A percentile compares a stretch with the other conserved stretches of the same genome.
phyloP scores from a whole-genome alignment of 1,140 invertebrate species.

The Drosophila subpulchrella region DNA sequence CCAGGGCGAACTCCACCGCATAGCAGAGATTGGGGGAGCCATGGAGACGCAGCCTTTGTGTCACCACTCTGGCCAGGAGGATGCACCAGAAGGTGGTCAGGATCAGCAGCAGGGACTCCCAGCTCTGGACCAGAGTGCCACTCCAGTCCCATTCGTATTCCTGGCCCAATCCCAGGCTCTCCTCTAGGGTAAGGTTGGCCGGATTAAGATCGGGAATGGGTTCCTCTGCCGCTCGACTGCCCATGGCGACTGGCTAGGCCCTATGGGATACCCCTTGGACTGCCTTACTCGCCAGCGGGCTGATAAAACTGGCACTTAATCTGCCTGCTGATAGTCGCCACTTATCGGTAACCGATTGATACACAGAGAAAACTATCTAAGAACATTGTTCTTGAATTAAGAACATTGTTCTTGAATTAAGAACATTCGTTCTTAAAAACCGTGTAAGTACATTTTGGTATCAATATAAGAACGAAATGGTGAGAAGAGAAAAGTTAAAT shows the following conservation, averaged over 20 bases:
- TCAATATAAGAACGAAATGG: no score
- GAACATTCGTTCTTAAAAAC: no score
- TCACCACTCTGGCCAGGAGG: conserved; percentile 44
- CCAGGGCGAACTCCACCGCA: conserved; percentile 52
- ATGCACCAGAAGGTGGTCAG: conserved; percentile 57
- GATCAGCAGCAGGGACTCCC: conserved; percentile 46
- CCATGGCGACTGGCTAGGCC: conserved; percentile 28
- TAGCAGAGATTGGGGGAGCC: conserved; percentile 25
- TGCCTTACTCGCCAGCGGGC: background rate
- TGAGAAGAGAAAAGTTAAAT: no score
- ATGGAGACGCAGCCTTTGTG: conserved; percentile 12
- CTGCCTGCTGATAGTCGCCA: conserved; percentile 37
- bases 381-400: no score
- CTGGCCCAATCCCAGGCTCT: background rate
- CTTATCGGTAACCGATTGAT: conserved; percentile 26
- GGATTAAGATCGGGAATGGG: background rate
- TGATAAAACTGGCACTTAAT: conserved; percentile 43
- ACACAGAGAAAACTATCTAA: no score
- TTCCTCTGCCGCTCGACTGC: conserved; percentile 4
- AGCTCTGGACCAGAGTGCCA: conserved; percentile 32
- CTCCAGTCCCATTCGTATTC: conserved; percentile 37
- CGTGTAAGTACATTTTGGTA: no score
- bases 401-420: no score
- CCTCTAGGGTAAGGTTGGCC: conserved; percentile 1
- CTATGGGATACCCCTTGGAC: background rate